Conservation (phyloP, 2,113 vertebrate genomes). For the Orientallactaga bullata region DNA sequence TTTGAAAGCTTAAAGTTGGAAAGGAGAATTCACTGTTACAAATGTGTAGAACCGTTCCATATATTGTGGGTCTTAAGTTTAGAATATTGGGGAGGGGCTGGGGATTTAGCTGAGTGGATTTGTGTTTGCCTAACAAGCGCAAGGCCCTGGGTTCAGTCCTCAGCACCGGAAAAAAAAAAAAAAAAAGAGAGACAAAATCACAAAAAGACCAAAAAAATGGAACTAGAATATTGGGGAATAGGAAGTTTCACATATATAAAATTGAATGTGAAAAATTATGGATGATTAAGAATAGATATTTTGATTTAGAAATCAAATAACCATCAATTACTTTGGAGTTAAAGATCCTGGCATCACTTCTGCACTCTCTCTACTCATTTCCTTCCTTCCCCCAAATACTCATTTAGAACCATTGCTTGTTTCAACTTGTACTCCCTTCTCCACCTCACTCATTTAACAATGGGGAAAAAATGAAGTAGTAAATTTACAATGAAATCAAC, state of each 20-base stretch:
- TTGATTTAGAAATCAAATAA: slow-evolving; percentile 46
- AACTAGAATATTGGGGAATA: too few relatives aligned
- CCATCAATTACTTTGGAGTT: neutral
- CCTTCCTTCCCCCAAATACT: neutral
- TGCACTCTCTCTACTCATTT: neutral
- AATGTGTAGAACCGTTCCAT: neutral
- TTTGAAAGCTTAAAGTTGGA: neutral
- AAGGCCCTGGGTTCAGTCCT: too few relatives aligned
- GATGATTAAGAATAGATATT: neutral
- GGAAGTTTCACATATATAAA: slow-evolving; percentile 24
- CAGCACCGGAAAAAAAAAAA: too few relatives aligned
- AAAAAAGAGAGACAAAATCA: too few relatives aligned
- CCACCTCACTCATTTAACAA: neutral
- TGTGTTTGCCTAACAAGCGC: too few relatives aligned
- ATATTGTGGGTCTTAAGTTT: neutral
- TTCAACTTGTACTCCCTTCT: neutral
- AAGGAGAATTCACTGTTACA: neutral
- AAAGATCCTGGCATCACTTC: neutral
- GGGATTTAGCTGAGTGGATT: too few relatives aligned
- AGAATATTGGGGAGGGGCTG: neutral
- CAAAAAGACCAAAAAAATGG: too few relatives aligned
- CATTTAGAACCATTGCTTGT: neutral
- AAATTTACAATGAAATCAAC: neutral
- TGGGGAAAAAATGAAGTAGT: neutral
- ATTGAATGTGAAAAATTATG: neutral